Conservation (phyloP, 2,797 vertebrate genomes). For the Rhadinocentrus ornatus region DNA sequence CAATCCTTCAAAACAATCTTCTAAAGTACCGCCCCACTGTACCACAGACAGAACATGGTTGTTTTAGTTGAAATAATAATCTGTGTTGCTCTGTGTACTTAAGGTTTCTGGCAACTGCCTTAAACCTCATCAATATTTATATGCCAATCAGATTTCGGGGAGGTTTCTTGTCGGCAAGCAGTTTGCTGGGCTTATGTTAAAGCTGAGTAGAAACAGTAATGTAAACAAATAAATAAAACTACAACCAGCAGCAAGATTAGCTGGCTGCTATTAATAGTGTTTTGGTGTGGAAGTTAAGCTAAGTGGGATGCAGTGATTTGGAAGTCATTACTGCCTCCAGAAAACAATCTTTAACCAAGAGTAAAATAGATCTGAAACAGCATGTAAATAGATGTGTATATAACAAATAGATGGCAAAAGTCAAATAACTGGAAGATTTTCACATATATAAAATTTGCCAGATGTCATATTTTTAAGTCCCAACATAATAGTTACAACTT, state of each 20-base stretch:
- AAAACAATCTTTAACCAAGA: slow-evolving; percentile 41
- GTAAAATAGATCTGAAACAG: background rate
- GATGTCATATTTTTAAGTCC: too few relatives aligned
- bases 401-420: too few relatives aligned
- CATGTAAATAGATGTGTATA: too few relatives aligned
- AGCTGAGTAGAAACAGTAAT: slow-evolving; percentile 44
- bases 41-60: background rate
- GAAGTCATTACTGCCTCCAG: slow-evolving; percentile 40
- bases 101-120: slow-evolving; percentile 21
- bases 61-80: slow-evolving; percentile 9
- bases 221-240: slow-evolving; percentile 22
- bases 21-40: background rate
- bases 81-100: slow-evolving; percentile 4
- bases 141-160: slow-evolving; percentile 34
- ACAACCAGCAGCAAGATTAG: slow-evolving; percentile 57
- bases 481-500: too few relatives aligned
- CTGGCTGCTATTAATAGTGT: slow-evolving; percentile 59
- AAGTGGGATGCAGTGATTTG: slow-evolving; percentile 58
- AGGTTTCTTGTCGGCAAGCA: slow-evolving; percentile 33
- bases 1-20: background rate
- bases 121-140: slow-evolving; percentile 14
- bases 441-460: too few relatives aligned
- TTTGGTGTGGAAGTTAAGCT: slow-evolving; percentile 47
- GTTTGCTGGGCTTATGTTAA: slow-evolving; percentile 46
- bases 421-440: too few relatives aligned